A percentile compares a stretch with the other conserved stretches of the same genome.
These are phyloP conservation scores for Zenarchopterus dispar DNA, from an alignment of 2,797 vertebrate species.

Conservation along the genomic window DNA sequence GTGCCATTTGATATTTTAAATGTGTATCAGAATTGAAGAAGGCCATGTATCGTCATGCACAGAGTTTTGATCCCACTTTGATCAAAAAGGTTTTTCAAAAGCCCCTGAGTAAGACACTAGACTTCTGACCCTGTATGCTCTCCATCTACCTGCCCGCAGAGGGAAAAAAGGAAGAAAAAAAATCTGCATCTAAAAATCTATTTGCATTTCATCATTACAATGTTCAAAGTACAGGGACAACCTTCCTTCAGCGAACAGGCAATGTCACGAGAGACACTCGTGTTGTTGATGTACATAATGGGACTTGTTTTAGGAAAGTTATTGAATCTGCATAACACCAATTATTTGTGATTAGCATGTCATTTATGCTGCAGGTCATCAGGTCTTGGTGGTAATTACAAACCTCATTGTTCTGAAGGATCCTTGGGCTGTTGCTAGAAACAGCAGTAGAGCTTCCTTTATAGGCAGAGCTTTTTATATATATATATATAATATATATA, in stretches of 20 bases:
- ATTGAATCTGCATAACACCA: slow-evolving; percentile 46
- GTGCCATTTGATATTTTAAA: background rate
- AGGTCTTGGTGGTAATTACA: slow-evolving; percentile 61
- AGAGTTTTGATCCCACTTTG: background rate
- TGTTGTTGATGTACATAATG: slow-evolving; percentile 36
- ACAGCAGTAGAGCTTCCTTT: slow-evolving; percentile 14
- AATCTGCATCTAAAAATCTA: slow-evolving; percentile 19
- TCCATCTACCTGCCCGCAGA: background rate
- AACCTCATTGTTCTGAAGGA: slow-evolving; percentile 40
- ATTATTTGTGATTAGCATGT: slow-evolving; percentile 67
- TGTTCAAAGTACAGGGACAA: slow-evolving; percentile 15
- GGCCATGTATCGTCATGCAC: background rate
- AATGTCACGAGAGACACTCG: slow-evolving; percentile 28
- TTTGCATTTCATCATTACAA: background rate
- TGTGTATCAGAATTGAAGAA: background rate
- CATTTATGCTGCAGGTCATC: slow-evolving; percentile 52
- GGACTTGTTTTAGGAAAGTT: slow-evolving; percentile 48
- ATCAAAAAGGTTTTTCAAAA: background rate
- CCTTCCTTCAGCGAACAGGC: slow-evolving; percentile 7
- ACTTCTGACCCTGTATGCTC: background rate
- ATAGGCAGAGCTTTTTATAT: background rate
- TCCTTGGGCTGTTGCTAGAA: background rate
- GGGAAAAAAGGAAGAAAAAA: too few relatives aligned
- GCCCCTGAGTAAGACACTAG: slow-evolving; percentile 14
- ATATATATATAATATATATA: too few relatives aligned